Base-by-base conservation (phyloP, 2,888 invertebrate genomes). In the Limulus polyphemus region DNA sequence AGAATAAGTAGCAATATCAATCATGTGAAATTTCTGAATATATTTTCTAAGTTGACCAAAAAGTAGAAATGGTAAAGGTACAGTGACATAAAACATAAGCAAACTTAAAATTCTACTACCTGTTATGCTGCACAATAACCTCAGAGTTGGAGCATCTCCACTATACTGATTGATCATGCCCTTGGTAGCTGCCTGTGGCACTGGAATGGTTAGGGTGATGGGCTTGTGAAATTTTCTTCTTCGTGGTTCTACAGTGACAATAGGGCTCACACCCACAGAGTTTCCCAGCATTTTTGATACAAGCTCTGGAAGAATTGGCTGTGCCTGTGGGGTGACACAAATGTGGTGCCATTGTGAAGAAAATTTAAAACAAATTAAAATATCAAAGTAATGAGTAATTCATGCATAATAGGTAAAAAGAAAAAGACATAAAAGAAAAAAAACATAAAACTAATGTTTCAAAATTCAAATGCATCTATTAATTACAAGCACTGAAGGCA, bases 201-300 rank as follows among this genome's bases (percentile, higher is more conserved):
- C 90, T 17, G 99, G 99, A 83, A 99, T 95, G 73, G 97, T 99
- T 74, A 99, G 81, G 65, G 95, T 97, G 73, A 99, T 99, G 32
- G 98, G 95, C 79, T 99, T 99, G 80, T 99, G 99, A 87, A 99
- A 99, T 80, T 99, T 99, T 72, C 99, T 83, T 72, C 99, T 83
- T 69, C 99, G 82, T 47, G 99, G 99, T 79, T 99, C 99, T 64
- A 99, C 95, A 0, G 99, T 99, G 47, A 99, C 98, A 62, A 99
- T 97, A 0, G 99, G 99, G 58, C 97, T 97, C n/a, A 99, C 98
- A 13, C 99, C 98, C 11, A 99, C 98, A 68, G 98, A 89, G 76
- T 99, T 93, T 58, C 99, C 99, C 72, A 97, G 83, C 67, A 99
- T 83, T 77, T 98, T 95, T 52, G 93, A 90, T 66, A 98, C 93